Conservation (phyloP, 2,888 invertebrate genomes). For the Amphimallon solstitiale region DNA sequence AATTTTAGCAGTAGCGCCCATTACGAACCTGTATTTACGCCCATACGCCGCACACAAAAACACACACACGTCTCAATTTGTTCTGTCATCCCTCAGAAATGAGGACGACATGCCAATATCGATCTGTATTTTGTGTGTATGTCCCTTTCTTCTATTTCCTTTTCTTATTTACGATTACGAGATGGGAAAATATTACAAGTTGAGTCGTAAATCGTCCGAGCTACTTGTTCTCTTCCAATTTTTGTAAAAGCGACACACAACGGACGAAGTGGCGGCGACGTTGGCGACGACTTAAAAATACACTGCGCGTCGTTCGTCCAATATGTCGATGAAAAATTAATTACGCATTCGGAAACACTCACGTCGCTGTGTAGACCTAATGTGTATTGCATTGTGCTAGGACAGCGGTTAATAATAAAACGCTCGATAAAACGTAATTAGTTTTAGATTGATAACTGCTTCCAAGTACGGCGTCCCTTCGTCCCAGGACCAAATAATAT, state of each 20-base stretch:
- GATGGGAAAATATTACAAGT: slow-evolving; percentile 51
- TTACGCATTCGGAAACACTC: background rate
- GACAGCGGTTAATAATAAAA: slow-evolving; percentile 42
- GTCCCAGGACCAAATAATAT: too few species aligned
- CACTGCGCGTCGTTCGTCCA: too few species aligned
- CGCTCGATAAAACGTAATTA: slow-evolving; percentile 45
- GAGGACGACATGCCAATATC: slow-evolving; percentile 51
- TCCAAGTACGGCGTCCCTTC: too few species aligned
- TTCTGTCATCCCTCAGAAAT: slow-evolving; percentile 53
- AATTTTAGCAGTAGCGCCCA: slow-evolving; percentile 34
- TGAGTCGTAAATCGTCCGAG: slow-evolving; percentile 48
- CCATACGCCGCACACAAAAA: background rate
- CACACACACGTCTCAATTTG: slow-evolving; percentile 50
- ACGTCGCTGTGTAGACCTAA: background rate
- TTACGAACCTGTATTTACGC: slow-evolving; percentile 39
- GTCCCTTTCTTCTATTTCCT: slow-evolving; percentile 31
- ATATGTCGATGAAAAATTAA: too few species aligned
- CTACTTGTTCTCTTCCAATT: slow-evolving; percentile 33
- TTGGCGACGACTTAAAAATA: too few species aligned
- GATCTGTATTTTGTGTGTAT: slow-evolving; percentile 54
- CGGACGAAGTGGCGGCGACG: background rate
- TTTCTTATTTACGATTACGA: slow-evolving; percentile 55
- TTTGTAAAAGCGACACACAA: slow-evolving; percentile 32
- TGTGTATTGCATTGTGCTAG: background rate
- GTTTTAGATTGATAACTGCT: slow-evolving; percentile 43